Evolutionary conservation across 2,797 vertebrate species (phyloP).

Genomic region (Pteronotus mesoamericanus): DNA sequence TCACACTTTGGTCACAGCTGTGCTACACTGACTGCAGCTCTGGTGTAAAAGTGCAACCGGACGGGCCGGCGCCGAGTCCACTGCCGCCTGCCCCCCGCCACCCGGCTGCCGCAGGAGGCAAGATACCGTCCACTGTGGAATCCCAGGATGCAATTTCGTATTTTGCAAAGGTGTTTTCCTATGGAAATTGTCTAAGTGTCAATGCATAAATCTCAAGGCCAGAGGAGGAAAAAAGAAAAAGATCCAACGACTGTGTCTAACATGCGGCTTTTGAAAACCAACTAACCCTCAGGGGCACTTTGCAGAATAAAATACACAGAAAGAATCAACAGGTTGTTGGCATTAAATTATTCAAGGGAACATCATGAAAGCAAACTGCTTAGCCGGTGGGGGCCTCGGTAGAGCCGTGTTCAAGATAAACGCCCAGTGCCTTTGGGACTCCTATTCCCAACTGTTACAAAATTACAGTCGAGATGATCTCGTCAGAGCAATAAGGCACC

Average conservation of each 20-base stretch:
- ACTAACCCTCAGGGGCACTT: constrained; percentile 50
- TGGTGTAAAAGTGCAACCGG: constrained; percentile 48
- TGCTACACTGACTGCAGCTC: not conserved
- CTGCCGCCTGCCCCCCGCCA: not conserved
- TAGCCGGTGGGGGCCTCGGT: not conserved
- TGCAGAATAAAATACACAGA: constrained; percentile 50
- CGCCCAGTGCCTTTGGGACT: constrained; percentile 22
- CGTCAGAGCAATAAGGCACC: not conserved
- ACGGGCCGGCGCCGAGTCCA: constrained; percentile 38
- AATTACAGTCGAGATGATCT: not conserved
- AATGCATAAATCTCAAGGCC: constrained; percentile 66
- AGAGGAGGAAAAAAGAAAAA: not conserved
- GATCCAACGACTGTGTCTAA: constrained; percentile 60
- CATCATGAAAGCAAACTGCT: constrained; percentile 25
- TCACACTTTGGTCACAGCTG: not conserved
- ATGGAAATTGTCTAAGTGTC: constrained; percentile 64
- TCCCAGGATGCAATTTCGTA: constrained; percentile 61
- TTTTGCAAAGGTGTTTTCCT: constrained; percentile 64
- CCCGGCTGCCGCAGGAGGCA: constrained; percentile 49
- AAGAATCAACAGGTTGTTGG: constrained; percentile 26
- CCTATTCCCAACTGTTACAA: not conserved
- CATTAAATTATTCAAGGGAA: constrained; percentile 62
- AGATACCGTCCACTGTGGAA: constrained; percentile 40
- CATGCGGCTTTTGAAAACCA: constrained; percentile 50
- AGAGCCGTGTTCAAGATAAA: constrained; percentile 42